Conservation (phyloP, 2,888 invertebrate species). For the Phengaris arion region DNA sequence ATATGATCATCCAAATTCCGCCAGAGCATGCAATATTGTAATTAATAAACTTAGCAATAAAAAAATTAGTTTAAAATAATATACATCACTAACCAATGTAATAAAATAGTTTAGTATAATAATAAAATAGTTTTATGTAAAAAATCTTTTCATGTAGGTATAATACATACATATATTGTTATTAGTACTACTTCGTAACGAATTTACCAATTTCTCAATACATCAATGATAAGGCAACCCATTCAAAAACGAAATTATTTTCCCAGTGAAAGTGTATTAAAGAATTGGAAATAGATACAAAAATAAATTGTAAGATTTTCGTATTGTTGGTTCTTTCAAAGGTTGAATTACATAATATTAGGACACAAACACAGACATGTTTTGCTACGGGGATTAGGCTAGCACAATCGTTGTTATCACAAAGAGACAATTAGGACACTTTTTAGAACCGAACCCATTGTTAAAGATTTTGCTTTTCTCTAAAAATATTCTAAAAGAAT, state of each 20-base stretch:
- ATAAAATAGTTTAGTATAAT: no score
- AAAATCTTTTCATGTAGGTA: no score
- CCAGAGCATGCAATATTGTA: no score
- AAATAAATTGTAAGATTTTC: conserved; percentile 4
- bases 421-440: not conserved
- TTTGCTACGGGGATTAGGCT: not conserved
- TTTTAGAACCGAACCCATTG: no score
- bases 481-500: no score
- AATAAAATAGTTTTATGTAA: no score
- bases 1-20: no score
- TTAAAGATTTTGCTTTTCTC: no score
- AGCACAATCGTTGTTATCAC: not conserved
- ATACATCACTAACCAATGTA: no score
- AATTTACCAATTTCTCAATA: not conserved
- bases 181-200: not conserved
- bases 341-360: conserved; percentile 3
- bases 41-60: no score
- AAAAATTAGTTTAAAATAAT: no score
- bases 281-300: not conserved
- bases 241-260: conserved; percentile 16
- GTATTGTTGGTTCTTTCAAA: not conserved
- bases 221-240: not conserved
- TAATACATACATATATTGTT: no score
- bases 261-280: not conserved
- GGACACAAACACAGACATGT: conserved; percentile 10